Percentiles rank a stretch among this genome's conserved stretches.
These are phyloP conservation scores for Hydrophis major DNA, from an alignment of 2,797 vertebrate genomes.

Conservation along the genomic window DNA sequence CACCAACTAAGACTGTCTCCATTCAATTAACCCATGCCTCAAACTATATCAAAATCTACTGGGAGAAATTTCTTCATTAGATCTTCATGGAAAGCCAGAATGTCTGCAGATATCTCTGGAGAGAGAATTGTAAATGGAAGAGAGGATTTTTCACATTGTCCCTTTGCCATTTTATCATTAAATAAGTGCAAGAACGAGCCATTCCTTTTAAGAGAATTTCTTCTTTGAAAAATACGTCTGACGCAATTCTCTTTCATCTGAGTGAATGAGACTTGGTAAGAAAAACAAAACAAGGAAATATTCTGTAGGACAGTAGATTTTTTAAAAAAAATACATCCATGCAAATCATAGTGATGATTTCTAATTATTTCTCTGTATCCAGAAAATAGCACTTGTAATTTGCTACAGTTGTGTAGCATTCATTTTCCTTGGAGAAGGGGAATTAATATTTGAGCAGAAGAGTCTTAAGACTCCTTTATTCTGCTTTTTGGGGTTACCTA, in stretches of 20 bases:
- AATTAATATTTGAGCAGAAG: not conserved
- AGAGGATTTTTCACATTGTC: not conserved
- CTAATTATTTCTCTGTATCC: not conserved
- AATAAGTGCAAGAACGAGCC: not conserved
- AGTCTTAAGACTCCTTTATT: not conserved
- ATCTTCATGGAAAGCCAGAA: not conserved
- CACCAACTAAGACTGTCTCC: too few relatives aligned
- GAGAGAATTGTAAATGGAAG: not conserved
- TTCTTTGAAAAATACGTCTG: not conserved
- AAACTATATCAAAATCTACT: too few relatives aligned
- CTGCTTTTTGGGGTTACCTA: not conserved
- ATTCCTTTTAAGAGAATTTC: not conserved
- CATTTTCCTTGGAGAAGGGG: not conserved
- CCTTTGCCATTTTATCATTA: not conserved
- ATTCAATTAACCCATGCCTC: too few relatives aligned
- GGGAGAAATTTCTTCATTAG: too few relatives aligned
- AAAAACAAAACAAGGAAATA: not conserved
- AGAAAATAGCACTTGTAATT: not conserved
- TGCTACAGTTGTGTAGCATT: not conserved
- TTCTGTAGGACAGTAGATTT: not conserved
- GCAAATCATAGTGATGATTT: not conserved
- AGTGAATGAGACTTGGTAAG: not conserved
- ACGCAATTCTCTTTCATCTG: not conserved
- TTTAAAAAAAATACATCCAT: not conserved
- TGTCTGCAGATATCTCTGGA: not conserved